These are phyloP conservation scores for Apteryx owenii DNA, from an alignment of 2,113 vertebrate species.

Conservation along the genomic window DNA sequence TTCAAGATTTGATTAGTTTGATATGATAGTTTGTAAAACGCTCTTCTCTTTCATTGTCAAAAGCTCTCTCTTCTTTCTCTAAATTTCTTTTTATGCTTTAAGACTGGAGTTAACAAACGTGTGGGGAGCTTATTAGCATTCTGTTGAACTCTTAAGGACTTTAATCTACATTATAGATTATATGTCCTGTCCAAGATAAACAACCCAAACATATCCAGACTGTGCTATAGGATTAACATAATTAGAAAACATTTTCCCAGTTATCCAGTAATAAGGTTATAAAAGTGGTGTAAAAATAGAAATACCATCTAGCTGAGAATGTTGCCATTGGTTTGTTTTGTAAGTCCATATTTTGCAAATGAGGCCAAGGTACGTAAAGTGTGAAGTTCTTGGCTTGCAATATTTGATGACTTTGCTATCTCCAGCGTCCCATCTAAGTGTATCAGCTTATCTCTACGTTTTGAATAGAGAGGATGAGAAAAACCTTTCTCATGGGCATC, in stretches of 20 bases:
- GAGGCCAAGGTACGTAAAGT: not conserved
- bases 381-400: not conserved
- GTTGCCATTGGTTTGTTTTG: not conserved
- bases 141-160: not conserved
- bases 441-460: not conserved
- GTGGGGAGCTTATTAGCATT: not conserved
- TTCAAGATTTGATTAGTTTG: not conserved
- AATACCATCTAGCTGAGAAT: not conserved
- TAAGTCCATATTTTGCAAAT: not conserved
- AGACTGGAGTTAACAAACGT: not conserved
- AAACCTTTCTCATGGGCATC: not conserved
- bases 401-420: not conserved
- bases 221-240: not conserved
- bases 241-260: slow-evolving; percentile 9
- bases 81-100: not conserved
- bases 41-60: not conserved
- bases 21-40: not conserved
- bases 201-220: not conserved
- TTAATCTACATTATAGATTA: slow-evolving; percentile 10
- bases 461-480: not conserved
- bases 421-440: not conserved
- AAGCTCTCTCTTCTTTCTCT: not conserved
- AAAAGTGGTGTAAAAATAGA: not conserved
- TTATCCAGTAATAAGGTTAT: not conserved
- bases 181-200: not conserved